These are phyloP conservation scores for Glyptemys insculpta DNA, from an alignment of 2,797 vertebrate genomes.

Conservation along the genomic window DNA sequence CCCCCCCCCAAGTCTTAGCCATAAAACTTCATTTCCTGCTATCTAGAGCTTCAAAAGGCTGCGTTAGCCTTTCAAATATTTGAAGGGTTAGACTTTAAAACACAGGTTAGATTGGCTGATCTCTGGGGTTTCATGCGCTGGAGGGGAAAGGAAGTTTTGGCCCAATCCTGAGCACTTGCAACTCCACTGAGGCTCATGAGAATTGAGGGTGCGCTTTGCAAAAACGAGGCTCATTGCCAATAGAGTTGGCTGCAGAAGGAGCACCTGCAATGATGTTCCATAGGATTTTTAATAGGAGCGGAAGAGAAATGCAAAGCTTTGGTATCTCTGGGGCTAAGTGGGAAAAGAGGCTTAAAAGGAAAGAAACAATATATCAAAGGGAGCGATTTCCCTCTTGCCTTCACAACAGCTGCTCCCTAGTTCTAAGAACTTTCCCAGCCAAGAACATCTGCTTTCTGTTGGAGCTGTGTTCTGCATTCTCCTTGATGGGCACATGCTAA, in stretches of 20 bases:
- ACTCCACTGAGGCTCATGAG: rapidly evolving
- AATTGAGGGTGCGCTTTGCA: not conserved
- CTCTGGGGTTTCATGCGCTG: not conserved
- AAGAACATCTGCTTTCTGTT: not conserved
- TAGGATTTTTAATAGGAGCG: not conserved
- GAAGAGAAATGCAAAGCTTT: not conserved
- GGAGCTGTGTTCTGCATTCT: not conserved
- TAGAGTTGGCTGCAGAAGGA: not conserved
- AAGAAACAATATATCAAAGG: not conserved
- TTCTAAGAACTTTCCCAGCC: not conserved
- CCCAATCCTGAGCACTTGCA: rapidly evolving
- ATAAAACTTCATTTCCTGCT: not conserved
- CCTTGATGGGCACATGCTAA: not conserved
- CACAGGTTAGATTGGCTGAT: not conserved
- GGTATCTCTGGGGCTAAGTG: constrained; percentile 34
- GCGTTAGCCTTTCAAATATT: not conserved
- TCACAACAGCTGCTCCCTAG: not conserved
- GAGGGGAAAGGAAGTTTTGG: not conserved
- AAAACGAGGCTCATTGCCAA: not conserved
- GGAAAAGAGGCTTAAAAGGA: constrained; percentile 11
- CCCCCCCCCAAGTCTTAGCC: not conserved
- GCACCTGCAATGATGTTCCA: not conserved
- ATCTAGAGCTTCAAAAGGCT: not conserved
- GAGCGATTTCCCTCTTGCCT: not conserved
- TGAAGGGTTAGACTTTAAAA: not conserved